phyloP scores from a whole-genome alignment of 2,888 invertebrate species.

The Plebejus anna region DNA sequence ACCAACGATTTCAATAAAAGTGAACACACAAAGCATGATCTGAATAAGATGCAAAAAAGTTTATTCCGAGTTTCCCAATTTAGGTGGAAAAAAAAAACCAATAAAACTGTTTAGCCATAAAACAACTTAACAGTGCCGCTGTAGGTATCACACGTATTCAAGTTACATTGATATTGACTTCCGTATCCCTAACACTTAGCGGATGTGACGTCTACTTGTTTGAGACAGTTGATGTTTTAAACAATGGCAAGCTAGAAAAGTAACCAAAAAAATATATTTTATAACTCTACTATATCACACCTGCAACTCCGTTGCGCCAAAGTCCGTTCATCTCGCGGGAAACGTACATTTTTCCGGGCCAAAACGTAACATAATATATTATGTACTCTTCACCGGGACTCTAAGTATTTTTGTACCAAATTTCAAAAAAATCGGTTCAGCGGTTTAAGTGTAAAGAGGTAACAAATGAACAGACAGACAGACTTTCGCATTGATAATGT shows the following conservation, averaged over 20 bases:
- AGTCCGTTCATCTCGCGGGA: too few relatives aligned
- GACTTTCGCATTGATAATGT: too few relatives aligned
- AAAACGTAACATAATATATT: too few relatives aligned
- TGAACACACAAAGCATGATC: constrained; percentile 14
- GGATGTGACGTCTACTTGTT: constrained; percentile 3
- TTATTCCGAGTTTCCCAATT: background rate
- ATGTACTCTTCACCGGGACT: too few relatives aligned
- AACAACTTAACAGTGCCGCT: background rate
- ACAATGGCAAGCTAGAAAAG: background rate
- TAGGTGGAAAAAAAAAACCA: background rate
- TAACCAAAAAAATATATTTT: background rate
- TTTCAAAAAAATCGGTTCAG: too few relatives aligned
- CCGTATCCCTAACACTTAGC: background rate
- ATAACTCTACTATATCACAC: background rate
- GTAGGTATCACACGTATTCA: background rate
- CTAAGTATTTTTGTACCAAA: too few relatives aligned
- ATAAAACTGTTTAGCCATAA: background rate
- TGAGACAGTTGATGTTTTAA: background rate
- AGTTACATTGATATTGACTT: background rate
- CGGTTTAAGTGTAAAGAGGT: too few relatives aligned
- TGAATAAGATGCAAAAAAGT: background rate
- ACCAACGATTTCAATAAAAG: background rate
- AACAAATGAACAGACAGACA: too few relatives aligned
- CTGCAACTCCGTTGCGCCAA: too few relatives aligned
- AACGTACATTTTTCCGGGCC: too few relatives aligned